These are phyloP conservation scores for Carcharodon carcharias DNA, from an alignment of 2,797 vertebrate genomes.

Conservation along the genomic window DNA sequence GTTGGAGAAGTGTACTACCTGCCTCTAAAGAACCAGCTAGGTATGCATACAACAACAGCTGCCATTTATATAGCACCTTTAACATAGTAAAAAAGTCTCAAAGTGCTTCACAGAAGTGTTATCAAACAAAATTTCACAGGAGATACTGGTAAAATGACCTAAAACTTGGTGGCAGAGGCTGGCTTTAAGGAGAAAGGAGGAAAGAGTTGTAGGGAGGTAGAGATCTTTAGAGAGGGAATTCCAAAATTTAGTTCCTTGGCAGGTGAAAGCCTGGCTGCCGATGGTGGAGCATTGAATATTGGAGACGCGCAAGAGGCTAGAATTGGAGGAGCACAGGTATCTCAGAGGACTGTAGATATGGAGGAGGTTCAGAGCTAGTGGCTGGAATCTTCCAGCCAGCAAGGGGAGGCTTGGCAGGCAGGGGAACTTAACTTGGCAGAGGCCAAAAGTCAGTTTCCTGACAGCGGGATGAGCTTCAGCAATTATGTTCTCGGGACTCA, in stretches of 20 bases:
- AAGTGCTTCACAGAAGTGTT: background rate
- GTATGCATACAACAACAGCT: background rate
- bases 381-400: no score
- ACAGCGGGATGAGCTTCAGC: no score
- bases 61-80: background rate
- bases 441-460: no score
- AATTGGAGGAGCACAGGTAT: background rate
- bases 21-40: background rate
- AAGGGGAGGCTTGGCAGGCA: no score
- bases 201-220: background rate
- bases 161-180: background rate
- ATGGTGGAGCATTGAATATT: background rate
- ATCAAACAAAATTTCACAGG: background rate
- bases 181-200: background rate
- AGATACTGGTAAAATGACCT: background rate
- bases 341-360: background rate
- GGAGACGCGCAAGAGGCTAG: background rate
- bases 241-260: background rate
- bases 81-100: background rate
- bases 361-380: background rate
- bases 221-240: background rate
- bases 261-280: background rate
- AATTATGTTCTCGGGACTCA: no score
- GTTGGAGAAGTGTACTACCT: no score
- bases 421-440: no score